These are phyloP conservation scores for Seriola aureovittata DNA, from an alignment of 2,113 vertebrate genomes.

Conservation along the genomic window DNA sequence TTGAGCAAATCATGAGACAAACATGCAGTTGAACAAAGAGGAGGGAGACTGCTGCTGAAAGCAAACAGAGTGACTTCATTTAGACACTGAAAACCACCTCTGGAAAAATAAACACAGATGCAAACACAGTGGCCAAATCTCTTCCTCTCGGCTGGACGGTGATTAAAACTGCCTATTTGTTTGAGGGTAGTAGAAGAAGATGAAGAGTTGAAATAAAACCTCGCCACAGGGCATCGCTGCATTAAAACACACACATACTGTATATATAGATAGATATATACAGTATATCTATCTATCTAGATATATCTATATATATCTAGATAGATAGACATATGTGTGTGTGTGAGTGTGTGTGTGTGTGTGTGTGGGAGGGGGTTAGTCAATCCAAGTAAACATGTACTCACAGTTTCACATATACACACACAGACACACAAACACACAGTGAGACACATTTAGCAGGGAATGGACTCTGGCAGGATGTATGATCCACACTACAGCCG, in stretches of 20 bases:
- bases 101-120: conserved; percentile 4
- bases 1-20: conserved; percentile 2
- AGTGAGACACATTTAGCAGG: conserved; percentile 7
- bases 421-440: conserved; percentile 26
- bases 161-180: neutral
- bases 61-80: conserved; percentile 1
- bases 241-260: conserved; percentile 37
- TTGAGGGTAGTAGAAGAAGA: conserved; percentile 4
- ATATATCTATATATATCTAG: neutral
- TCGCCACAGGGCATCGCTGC: conserved; percentile 37
- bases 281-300: neutral
- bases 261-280: conserved; percentile 1
- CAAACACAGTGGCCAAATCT: neutral
- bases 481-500: conserved; percentile 69
- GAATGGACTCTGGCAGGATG: conserved; percentile 44
- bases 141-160: neutral
- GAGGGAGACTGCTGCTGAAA: neutral
- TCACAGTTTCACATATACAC: neutral
- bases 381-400: neutral
- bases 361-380: neutral
- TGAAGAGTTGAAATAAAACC: conserved; percentile 40
- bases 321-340: too few species aligned
- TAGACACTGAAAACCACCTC: conserved; percentile 2
- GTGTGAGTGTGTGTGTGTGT: too few species aligned
- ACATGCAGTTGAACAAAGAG: conserved; percentile 14